These are phyloP conservation scores for Triops longicaudatus DNA, from an alignment of 1,140 invertebrate species.

Conservation along the genomic window DNA sequence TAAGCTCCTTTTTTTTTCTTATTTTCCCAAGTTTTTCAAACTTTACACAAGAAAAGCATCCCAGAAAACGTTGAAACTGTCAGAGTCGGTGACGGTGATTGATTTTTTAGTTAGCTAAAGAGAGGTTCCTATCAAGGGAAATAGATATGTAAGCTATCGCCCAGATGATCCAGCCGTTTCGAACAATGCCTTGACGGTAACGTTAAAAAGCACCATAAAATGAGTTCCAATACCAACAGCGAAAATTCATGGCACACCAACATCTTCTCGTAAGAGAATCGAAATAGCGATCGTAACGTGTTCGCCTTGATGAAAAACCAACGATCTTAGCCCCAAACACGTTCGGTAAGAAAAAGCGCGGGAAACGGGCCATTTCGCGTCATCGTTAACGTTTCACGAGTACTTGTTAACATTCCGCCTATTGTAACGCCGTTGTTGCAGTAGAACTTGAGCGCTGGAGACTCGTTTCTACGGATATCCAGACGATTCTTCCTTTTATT, in stretches of 20 bases:
- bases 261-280: not conserved
- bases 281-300: not conserved
- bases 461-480: too few relatives aligned
- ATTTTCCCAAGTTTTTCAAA: too few relatives aligned
- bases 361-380: too few relatives aligned
- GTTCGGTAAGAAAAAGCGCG: not conserved
- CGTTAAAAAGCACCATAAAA: not conserved
- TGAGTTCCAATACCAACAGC: not conserved
- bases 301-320: not conserved
- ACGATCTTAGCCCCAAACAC: not conserved
- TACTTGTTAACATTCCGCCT: too few relatives aligned
- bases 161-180: not conserved
- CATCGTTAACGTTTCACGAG: too few relatives aligned
- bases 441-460: too few relatives aligned
- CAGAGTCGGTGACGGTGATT: not conserved
- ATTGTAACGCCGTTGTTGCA: too few relatives aligned
- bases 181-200: not conserved
- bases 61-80: not conserved
- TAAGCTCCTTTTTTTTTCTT: too few relatives aligned
- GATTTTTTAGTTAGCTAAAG: conserved; percentile 2
- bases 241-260: not conserved
- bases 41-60: not conserved
- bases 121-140: not conserved
- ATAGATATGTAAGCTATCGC: not conserved
- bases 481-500: too few relatives aligned